Base-by-base conservation (phyloP, 37 sponge, comb jelly and placozoan species). In the Hexactinellida sp. region DNA sequence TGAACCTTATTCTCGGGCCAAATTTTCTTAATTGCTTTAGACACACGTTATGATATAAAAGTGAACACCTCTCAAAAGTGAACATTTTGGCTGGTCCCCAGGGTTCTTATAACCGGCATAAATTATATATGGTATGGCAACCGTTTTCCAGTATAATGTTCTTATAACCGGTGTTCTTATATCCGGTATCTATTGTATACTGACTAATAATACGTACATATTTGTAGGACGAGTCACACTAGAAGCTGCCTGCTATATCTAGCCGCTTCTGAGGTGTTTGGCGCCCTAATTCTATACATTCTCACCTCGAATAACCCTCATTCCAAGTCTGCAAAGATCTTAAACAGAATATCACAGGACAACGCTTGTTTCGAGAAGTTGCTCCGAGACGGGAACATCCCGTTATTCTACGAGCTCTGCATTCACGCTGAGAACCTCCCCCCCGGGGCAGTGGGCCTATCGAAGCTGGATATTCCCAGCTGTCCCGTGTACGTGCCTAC, bases 311-410 rank as follows among this genome's bases (percentile, higher is more conserved):
- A 1, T n/a, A 63, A n/a, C 3, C 76, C 76, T 7, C 76, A 63
- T 23, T 10, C 3, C 5, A 63, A 63, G 76, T 63, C 32, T n/a
- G 76, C 13, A 3, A 63, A 63, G 76, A 63, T 63, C 25, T 23
- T 63, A n/a, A 7, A 63, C 19, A 7, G 76, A 3, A 63, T 63
- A 3, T 63, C 76, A 32, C 76, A 63, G 34, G 76, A 63, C 34
- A 63, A 63, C 34, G 76, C 76, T 63, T 63, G 76, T n/a, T 63
- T 63, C 34, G 76, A 63, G 76, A 63, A 63, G 76, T 28, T 63
- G 5, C 76, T 63, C 25, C 76, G 76, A 10, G 25, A 63, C 30
- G 76, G 76, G 25, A 63, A 63, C 76, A 63, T 63, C 13, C 76
- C 76, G 21, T n/a, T 63, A 1, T 63, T 63, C 76, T 63, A 63